Evolutionary conservation across 2,888 invertebrate species (phyloP), one percentile per base, ranked within the genome.

Genomic region (Pegoplata infirma): DNA sequence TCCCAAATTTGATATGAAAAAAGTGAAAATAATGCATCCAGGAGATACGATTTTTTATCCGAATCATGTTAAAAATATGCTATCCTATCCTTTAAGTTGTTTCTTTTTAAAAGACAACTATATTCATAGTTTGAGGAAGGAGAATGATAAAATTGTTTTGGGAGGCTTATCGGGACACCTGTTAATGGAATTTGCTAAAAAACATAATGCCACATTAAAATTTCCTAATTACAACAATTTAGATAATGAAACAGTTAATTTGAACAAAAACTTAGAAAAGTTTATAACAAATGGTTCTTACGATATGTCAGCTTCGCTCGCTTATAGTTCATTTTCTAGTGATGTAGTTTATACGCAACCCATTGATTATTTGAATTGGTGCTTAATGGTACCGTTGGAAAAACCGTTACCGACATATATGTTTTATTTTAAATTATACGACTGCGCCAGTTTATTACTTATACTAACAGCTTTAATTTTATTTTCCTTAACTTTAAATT

Each of bases 381-480:
- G 71, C 25, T 8, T 74, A 0, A 72, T 81, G 71, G 55, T 81
- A 0, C 81, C 56, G 1, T 6, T 81, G 16, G 82, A 81, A 59
- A 53, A 79, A 5, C 40, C 51, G 0, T 46, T 82, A 8, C 79
- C 80, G 2, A 72, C 55, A 28, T 73, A 73, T 32, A n/a, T 58
- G 14, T 74, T 81, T 8, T 82, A 80, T 44, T 51, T 75, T 10
- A 67, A 71, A 0, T 68, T 83, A 6, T 69, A 81, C 8, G 68
- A 80, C 17, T 47, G 36, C 25, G 14, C 46, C 19, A 46, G 8
- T 12, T 12, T 21, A 8, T 12, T 61, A 7, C 23, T 73, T 32
- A 49, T 71, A n/a, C 5, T 78, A 16, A 63, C 14, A 0, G 66
- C 72, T 2, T 16, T 71, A 4, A 17, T 80, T 0, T 1, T 80